These are phyloP conservation scores for Lemur catta DNA, from an alignment of 2,797 vertebrate genomes.

Conservation along the genomic window DNA sequence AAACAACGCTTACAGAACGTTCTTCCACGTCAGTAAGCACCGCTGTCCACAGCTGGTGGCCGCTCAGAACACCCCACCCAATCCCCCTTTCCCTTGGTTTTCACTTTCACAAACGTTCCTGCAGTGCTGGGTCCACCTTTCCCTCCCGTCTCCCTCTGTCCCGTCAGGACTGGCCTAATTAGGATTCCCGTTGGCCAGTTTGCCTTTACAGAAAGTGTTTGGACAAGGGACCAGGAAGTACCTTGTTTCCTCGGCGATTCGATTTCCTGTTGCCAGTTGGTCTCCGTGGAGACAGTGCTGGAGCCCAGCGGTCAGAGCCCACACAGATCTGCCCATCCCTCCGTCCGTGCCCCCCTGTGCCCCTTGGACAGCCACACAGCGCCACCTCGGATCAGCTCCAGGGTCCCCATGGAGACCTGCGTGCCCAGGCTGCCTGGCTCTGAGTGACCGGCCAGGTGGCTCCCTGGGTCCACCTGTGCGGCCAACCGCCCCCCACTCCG, in stretches of 20 bases:
- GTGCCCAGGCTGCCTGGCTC: not conserved
- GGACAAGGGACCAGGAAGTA: accelerated
- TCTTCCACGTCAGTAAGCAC: accelerated
- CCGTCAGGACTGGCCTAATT: accelerated
- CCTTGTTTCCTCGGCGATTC: not conserved
- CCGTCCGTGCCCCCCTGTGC: constrained; percentile 61
- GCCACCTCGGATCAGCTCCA: not conserved
- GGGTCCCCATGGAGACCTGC: accelerated
- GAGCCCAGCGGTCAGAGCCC: constrained; percentile 72
- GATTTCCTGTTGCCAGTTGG: constrained; percentile 55
- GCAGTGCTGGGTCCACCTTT: accelerated
- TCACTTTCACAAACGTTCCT: accelerated
- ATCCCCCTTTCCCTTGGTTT: accelerated
- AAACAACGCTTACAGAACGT: accelerated
- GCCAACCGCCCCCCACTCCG: accelerated
- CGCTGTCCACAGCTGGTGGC: accelerated
- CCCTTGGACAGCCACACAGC: constrained; percentile 65
- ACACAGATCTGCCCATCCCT: not conserved
- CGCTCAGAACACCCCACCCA: accelerated
- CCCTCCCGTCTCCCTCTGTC: accelerated
- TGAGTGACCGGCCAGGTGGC: not conserved
- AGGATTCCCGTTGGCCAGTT: accelerated
- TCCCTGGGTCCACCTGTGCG: not conserved
- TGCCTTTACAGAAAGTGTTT: not conserved
- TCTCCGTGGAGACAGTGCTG: constrained; percentile 73